phyloP scores from a whole-genome alignment of 2,888 invertebrate genomes.

The Rhamnusium bicolor region DNA sequence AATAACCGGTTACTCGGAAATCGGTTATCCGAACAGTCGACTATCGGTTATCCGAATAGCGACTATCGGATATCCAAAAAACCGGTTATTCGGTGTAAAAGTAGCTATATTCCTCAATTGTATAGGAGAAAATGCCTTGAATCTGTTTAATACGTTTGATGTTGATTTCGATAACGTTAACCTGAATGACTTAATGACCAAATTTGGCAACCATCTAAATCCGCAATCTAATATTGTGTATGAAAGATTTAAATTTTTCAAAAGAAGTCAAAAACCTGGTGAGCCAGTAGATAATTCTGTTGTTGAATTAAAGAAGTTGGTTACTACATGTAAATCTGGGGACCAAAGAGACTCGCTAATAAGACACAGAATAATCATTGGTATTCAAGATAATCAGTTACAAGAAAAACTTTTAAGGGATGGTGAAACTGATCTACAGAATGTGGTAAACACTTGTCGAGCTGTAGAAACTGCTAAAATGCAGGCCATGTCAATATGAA shows the following conservation, averaged over 20 bases:
- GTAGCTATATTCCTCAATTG: not conserved
- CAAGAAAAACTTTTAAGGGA: not conserved
- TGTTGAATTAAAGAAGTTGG: not conserved
- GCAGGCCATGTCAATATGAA: no score
- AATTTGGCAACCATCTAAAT: not conserved
- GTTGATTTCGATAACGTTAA: not conserved
- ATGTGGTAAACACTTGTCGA: not conserved
- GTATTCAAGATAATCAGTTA: not conserved
- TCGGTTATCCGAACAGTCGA: no score
- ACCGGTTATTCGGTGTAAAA: no score
- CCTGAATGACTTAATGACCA: not conserved
- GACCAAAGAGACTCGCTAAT: not conserved
- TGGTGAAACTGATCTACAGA: not conserved
- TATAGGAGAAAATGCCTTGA: not conserved
- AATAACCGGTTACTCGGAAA: no score
- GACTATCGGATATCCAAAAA: no score
- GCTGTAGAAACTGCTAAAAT: not conserved
- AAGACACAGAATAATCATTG: not conserved
- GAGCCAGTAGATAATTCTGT: not conserved
- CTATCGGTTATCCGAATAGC: no score
- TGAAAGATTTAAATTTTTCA: not conserved
- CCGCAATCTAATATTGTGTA: not conserved
- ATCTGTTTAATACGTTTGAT: not conserved
- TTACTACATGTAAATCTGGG: not conserved
- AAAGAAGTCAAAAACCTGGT: not conserved